Conservation (phyloP, 2,888 invertebrate genomes). For the Troides helena region DNA sequence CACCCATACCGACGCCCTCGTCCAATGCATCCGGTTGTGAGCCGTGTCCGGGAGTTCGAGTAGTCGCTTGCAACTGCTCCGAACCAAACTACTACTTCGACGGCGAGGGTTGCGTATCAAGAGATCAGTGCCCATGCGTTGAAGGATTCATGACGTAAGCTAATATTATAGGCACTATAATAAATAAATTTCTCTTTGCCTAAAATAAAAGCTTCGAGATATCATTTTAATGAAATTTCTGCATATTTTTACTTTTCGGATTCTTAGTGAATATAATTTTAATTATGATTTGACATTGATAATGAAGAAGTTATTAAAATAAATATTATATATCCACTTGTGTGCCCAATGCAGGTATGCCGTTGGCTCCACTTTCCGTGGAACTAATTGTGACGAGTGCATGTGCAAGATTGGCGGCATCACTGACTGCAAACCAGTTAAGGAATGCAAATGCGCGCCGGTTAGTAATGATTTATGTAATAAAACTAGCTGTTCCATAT, state of each 20-base stretch:
- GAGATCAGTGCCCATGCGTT: constrained; percentile 89
- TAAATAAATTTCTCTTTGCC: too few species aligned
- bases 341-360: constrained; percentile 77
- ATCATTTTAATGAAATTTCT: too few species aligned
- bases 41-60: constrained; percentile 74
- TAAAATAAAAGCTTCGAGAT: too few species aligned
- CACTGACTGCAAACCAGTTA: constrained; percentile 84
- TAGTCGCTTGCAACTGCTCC: constrained; percentile 71
- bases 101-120: constrained; percentile 85
- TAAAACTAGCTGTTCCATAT: too few species aligned
- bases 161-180: neutral
- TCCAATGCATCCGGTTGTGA: constrained; percentile 52
- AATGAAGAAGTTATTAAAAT: too few species aligned
- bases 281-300: too few species aligned
- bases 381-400: constrained; percentile 88
- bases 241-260: too few species aligned
- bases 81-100: constrained; percentile 82
- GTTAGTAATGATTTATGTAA: constrained; percentile 45
- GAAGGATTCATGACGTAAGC: constrained; percentile 81
- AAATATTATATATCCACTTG: neutral
- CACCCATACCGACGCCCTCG: constrained; percentile 27
- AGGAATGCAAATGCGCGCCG: constrained; percentile 83
- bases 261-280: too few species aligned
- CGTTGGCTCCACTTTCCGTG: constrained; percentile 85
- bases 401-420: constrained; percentile 88